These are phyloP conservation scores for Calliopum simillimum DNA, from an alignment of 2,888 invertebrate species.

Conservation along the genomic window DNA sequence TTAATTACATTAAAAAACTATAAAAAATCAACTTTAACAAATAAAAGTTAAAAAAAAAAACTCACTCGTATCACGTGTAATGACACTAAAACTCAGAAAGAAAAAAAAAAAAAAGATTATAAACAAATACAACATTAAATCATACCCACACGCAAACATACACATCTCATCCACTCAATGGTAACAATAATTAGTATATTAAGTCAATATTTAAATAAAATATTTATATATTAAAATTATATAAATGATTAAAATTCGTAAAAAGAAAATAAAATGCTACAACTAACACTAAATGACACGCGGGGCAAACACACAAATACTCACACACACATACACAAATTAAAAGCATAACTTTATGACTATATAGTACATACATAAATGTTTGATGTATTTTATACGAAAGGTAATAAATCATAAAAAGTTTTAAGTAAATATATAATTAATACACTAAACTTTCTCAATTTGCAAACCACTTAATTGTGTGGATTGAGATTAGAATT, in stretches of 20 bases:
- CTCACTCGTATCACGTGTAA: background rate
- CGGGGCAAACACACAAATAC: background rate
- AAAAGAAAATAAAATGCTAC: conserved; percentile 30
- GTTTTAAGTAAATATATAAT: background rate
- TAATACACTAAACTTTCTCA: background rate
- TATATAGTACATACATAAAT: conserved; percentile 32
- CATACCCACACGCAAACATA: conserved; percentile 50
- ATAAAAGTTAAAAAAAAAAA: conserved; percentile 36
- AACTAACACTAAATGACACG: background rate
- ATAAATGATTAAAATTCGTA: conserved; percentile 29
- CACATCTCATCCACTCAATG: conserved; percentile 64
- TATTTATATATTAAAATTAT: conserved; percentile 35
- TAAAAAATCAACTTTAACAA: conserved; percentile 15
- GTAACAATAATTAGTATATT: conserved; percentile 66
- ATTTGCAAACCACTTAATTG: too few species aligned
- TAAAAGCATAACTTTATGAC: background rate
- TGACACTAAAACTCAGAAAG: conserved; percentile 36
- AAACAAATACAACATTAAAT: conserved; percentile 34
- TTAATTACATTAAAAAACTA: background rate
- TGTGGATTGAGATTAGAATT: too few species aligned
- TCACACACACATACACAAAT: background rate
- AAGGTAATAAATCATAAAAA: conserved; percentile 21
- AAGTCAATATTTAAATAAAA: conserved; percentile 52
- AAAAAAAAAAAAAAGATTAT: conserved; percentile 33
- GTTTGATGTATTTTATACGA: conserved; percentile 49